These are phyloP conservation scores for Drosophila guanche DNA, from an alignment of 1,140 invertebrate genomes.

Conservation along the genomic window DNA sequence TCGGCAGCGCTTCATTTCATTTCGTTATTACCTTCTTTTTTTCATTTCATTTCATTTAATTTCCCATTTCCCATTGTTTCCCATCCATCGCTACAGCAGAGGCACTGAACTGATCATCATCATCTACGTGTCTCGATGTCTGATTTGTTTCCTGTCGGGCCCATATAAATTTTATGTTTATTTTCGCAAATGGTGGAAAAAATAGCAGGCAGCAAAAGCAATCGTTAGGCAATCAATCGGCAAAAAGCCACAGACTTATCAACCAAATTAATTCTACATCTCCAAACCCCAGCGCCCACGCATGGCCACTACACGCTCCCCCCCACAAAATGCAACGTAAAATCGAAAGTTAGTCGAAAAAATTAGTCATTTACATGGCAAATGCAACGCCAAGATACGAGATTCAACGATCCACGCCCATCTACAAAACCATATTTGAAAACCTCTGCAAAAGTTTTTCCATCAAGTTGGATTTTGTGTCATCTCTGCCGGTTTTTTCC, in stretches of 20 bases:
- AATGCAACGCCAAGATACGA: constrained; percentile 50
- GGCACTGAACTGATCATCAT: constrained; percentile 41
- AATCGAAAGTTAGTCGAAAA: constrained; percentile 76
- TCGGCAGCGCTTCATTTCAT: constrained; percentile 56
- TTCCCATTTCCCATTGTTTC: constrained; percentile 45
- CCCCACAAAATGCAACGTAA: constrained; percentile 26
- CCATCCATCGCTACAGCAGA: neutral
- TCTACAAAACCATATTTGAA: constrained; percentile 20
- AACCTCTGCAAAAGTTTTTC: constrained; percentile 53
- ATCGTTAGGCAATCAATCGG: constrained; percentile 72
- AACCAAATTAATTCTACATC: constrained; percentile 80
- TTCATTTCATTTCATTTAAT: constrained; percentile 47
- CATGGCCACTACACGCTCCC: constrained; percentile 16
- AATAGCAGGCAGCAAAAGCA: constrained; percentile 14
- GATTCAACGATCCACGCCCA: constrained; percentile 47
- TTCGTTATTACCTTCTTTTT: constrained; percentile 29
- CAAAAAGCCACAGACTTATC: constrained; percentile 52
- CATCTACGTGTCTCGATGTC: constrained; percentile 48
- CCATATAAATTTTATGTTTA: constrained; percentile 70
- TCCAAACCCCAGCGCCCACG: constrained; percentile 9
- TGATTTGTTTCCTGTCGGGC: constrained; percentile 82
- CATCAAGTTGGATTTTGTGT: constrained; percentile 65
- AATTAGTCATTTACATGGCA: constrained; percentile 78
- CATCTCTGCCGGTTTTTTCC: constrained; percentile 78
- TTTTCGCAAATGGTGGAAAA: constrained; percentile 46